phyloP scores from a whole-genome alignment of 2,888 invertebrate species.

The Chrysodeixis includens region DNA sequence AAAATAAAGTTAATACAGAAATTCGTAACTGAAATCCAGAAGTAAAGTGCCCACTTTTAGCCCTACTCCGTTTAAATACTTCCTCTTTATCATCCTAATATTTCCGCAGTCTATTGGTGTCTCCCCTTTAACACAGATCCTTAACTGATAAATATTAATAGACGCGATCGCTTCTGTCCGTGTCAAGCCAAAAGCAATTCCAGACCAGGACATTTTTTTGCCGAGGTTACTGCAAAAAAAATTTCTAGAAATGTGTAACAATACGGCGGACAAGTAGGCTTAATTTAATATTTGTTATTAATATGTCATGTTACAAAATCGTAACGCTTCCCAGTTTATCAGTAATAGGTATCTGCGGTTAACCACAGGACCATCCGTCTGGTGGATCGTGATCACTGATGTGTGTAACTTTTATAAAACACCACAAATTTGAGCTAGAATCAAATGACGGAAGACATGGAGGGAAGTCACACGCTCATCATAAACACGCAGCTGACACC shows the following conservation, averaged over 20 bases:
- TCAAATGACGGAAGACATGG: slow-evolving; percentile 15
- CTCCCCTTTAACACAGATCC: slow-evolving; percentile 5
- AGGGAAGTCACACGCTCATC: slow-evolving; percentile 28
- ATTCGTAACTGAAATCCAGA: not conserved
- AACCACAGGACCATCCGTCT: slow-evolving; percentile 6
- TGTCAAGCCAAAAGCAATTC: not conserved
- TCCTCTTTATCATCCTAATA: slow-evolving; percentile 5
- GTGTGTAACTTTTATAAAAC: slow-evolving; percentile 3
- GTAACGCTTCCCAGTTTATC: not conserved
- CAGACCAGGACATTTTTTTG: too few relatives aligned
- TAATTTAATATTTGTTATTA: not conserved
- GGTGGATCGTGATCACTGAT: slow-evolving; percentile 1
- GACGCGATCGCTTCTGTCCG: not conserved
- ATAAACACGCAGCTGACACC: slow-evolving; percentile 20
- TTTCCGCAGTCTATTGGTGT: not conserved
- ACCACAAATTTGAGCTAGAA: not conserved
- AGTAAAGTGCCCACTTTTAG: not conserved
- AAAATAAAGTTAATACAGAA: not conserved
- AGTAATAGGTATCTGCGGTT: slow-evolving; percentile 6
- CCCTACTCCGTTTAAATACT: slow-evolving; percentile 1
- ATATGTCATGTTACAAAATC: not conserved
- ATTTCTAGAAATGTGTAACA: not conserved
- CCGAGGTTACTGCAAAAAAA: not conserved
- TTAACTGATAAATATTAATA: not conserved
- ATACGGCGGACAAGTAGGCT: not conserved